Evolutionary conservation across 2,113 vertebrate genomes (phyloP).

Genomic region (Eclectus roratus): DNA sequence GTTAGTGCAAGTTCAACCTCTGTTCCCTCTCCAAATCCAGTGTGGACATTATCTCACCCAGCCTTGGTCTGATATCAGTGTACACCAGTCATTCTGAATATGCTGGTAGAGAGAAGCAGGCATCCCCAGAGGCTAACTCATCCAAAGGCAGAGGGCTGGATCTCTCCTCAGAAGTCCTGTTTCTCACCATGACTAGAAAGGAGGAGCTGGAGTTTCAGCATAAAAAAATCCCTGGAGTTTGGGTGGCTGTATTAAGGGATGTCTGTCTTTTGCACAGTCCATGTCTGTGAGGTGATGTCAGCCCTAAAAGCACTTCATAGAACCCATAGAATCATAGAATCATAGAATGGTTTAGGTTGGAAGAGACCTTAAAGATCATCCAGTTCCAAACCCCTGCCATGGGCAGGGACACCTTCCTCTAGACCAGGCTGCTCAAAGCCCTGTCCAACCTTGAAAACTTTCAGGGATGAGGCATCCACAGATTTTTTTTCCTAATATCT

Average conservation of each 20-base stretch:
- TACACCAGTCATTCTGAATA: neutral
- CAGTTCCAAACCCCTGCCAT: neutral
- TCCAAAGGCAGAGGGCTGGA: neutral
- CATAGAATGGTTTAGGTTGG: neutral
- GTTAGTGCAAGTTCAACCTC: neutral
- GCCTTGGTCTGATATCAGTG: neutral
- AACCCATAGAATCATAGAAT: neutral
- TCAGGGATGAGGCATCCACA: neutral
- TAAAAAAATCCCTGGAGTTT: neutral
- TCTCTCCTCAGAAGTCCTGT: neutral
- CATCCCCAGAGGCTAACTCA: neutral
- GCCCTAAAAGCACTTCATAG: neutral
- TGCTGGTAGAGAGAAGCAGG: neutral
- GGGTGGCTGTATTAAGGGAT: neutral
- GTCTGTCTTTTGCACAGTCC: neutral
- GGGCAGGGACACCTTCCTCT: neutral
- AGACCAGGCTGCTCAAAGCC: neutral
- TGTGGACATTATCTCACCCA: neutral
- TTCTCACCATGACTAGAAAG: neutral
- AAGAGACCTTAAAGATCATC: neutral
- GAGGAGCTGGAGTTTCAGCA: neutral
- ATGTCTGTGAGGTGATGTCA: neutral
- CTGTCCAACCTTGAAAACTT: neutral
- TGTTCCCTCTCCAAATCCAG: neutral
- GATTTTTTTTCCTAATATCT: neutral